Base-by-base conservation (phyloP, 1,140 invertebrate species). In the Drosophila rufa region DNA sequence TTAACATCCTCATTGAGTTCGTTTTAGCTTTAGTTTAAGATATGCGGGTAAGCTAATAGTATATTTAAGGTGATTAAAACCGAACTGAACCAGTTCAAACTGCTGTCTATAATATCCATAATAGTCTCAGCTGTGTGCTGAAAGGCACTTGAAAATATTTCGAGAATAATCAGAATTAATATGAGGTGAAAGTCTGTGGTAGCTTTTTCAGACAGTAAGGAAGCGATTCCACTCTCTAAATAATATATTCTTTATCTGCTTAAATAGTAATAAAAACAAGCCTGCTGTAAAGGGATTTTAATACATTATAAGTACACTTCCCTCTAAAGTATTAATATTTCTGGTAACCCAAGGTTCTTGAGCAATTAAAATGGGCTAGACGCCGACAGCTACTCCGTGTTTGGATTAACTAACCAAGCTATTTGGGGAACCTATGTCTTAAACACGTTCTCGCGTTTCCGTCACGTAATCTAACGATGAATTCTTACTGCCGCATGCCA, bases 391-490 rank as follows among this genome's bases (percentile, higher is more conserved):
- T 9, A 50, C 9, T 36, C 8, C 14, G 40, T 67, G 36, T 15
- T 33, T 45, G 27, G 25, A 30, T 27, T 43, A 38, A 48, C 65
- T 42, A 68, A n/a, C 38, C 47, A 15, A 38, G 22, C 46, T 33
- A 50, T 71, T 73, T 22, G 15, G 66, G 27, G 9, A 71, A 73
- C 30, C 36, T 19, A 15, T 56, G 19, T 33, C 43, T 33, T 42
- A 40, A 50, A 38, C 70, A 73, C 67, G 70, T 71, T 71, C 43
- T 27, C 38, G 14, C 40, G 22, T 38, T 71, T 59, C 45, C 43
- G 69, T 73, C 70, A 73, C 70, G 70, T 73, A 73, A 60, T 71
- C 53, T 40, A 60, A 60, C 42, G 27, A 38, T 38, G 55, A 60
- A 73, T 73, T 71, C 19, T 17, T 8, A 22, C 30, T 59, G 67